Base-by-base conservation (phyloP, 2,797 vertebrate genomes). In the Girardinus metallicus region DNA sequence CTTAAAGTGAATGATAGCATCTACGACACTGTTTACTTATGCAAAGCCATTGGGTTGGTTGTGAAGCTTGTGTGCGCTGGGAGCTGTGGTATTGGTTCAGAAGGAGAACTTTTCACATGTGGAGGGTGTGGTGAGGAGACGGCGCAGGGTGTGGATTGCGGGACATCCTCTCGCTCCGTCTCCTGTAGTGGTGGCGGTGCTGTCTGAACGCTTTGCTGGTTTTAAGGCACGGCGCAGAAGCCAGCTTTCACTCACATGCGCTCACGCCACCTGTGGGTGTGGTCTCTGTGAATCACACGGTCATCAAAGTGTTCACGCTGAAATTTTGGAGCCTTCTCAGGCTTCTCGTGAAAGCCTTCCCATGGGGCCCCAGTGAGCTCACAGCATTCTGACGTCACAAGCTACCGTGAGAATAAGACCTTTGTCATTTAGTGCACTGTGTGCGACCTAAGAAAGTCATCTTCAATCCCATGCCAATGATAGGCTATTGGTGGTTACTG, bases 71-170 rank as follows among this genome's bases (percentile, higher is more conserved):
- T 88, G 87, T 84, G 89, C 77, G 81, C 83, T 83, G 92, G 92
- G 83, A 64, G 86, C 72, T 90, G 92, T 79, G 93, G 93, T 78
- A 83, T 73, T 44, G 91, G 88, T 84, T 91, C 85, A 81, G 83
- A 87, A 83, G 79, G 80, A 84, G 84, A 86, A 79, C 66, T 74
- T 89, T 93, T 95, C 91, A 91, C 92, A 95, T 95, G 94, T 94
- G 93, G 91, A 93, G 94, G 94, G 95, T 93, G 94, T 94, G 94
- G 93, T 91, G 79, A 76, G 82, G 88, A 90, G 88, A 88, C 89
- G 78, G 93, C 89, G 15, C 88, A 89, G 93, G 92, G 87, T 91
- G 91, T 87, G 93, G 93, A 92, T 79, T 85, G 81, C 73, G 81
- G 90, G 70, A 90, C 83, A 74, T 81, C 86, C 88, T 55, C 88